A percentile compares a stretch with the other conserved stretches of the same genome.
Conservation (phyloP, 2,113 vertebrate species). For the Chionis minor region DNA sequence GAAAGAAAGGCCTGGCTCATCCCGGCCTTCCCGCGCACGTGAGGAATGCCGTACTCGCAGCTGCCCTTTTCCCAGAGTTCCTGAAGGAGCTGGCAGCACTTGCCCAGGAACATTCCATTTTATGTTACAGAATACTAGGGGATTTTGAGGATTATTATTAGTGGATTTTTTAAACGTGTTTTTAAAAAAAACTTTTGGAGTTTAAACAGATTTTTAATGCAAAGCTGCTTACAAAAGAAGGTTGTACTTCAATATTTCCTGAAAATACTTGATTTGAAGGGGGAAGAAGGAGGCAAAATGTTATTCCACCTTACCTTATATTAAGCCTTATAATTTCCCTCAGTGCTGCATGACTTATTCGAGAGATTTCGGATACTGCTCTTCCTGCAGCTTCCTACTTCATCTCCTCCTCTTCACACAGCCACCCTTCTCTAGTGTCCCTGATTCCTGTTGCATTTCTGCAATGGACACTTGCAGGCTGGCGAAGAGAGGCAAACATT, state of each 20-base stretch:
- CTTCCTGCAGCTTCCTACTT: not conserved
- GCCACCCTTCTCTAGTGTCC: not conserved
- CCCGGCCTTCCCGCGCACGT: conserved; percentile 77
- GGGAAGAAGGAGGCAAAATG: not conserved
- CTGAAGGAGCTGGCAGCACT: conserved; percentile 96
- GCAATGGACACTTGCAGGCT: not conserved
- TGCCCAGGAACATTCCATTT: conserved; percentile 93
- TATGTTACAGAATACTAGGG: conserved; percentile 84
- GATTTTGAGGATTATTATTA: conserved; percentile 79
- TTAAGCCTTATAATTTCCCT: conserved; percentile 29
- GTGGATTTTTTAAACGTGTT: not conserved
- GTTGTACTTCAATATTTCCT: conserved; percentile 73
- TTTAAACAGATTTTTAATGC: conserved; percentile 57
- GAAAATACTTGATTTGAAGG: conserved; percentile 77
- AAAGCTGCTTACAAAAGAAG: conserved; percentile 70
- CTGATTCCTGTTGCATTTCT: not conserved
- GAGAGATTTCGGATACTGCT: not conserved
- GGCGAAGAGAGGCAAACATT: not conserved
- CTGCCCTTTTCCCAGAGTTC: conserved; percentile 93
- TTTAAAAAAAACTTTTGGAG: conserved; percentile 18
- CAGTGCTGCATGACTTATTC: not conserved
- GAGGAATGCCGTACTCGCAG: conserved; percentile 86
- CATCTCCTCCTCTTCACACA: not conserved
- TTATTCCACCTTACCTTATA: not conserved
- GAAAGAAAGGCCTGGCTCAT: conserved; percentile 73